phyloP scores from a whole-genome alignment of 2,888 invertebrate species.

The Zele albiditarsus region DNA sequence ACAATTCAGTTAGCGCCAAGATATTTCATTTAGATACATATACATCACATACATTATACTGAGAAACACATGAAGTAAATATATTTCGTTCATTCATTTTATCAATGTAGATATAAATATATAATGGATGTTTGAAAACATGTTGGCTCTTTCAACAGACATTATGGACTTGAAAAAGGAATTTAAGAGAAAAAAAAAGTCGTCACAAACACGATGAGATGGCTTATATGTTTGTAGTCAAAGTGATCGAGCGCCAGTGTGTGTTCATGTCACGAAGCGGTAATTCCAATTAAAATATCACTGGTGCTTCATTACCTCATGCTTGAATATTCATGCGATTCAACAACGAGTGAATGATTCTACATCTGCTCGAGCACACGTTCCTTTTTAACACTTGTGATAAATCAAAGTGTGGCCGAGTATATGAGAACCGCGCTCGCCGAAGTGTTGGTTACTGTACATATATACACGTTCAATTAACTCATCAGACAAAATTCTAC shows the following conservation, averaged over 20 bases:
- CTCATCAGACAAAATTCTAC: constrained; percentile 51
- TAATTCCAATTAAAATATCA: constrained; percentile 57
- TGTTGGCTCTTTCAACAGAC: constrained; percentile 11
- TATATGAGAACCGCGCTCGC: constrained; percentile 31
- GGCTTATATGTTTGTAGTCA: constrained; percentile 18
- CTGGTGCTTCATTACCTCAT: constrained; percentile 49
- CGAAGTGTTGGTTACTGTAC: constrained; percentile 41
- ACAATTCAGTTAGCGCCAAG: constrained; percentile 34
- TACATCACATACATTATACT: not conserved
- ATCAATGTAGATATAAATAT: constrained; percentile 4
- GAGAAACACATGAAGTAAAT: no score
- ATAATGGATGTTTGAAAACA: not conserved
- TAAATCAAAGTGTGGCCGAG: constrained; percentile 50
- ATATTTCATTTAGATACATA: constrained; percentile 9
- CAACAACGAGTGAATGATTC: constrained; percentile 29
- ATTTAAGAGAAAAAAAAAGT: not conserved
- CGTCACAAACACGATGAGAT: constrained; percentile 13
- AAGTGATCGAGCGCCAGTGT: constrained; percentile 29
- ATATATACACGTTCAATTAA: constrained; percentile 54
- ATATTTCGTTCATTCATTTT: constrained; percentile 5
- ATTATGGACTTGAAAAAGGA: not conserved
- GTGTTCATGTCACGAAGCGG: constrained; percentile 43
- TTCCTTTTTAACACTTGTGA: constrained; percentile 40
- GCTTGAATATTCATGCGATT: constrained; percentile 54
- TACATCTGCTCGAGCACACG: constrained; percentile 31